A percentile compares a stretch with the other conserved stretches of the same genome.
These are phyloP conservation scores for Pachliopta kotzebuea DNA, from an alignment of 2,888 invertebrate species.

Conservation along the genomic window DNA sequence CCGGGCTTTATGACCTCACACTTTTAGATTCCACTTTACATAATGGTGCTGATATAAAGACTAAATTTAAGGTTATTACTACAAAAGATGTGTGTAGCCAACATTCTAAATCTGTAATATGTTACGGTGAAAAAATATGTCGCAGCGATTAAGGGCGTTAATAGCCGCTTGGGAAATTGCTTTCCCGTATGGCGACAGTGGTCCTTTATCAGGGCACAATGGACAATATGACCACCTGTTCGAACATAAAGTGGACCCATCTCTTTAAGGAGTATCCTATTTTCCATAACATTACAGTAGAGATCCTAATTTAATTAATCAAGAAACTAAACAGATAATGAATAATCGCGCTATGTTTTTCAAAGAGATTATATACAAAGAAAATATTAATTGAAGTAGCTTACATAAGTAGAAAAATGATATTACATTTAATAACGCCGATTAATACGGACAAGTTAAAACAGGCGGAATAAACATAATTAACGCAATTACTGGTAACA, in stretches of 20 bases:
- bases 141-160: conserved; percentile 33
- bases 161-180: conserved; percentile 33
- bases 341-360: no score
- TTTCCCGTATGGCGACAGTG: conserved; percentile 31
- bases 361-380: no score
- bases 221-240: conserved; percentile 34
- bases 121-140: conserved; percentile 32
- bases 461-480: conserved; percentile 1
- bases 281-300: no score
- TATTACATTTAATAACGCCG: no score
- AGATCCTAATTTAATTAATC: no score
- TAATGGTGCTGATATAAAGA: conserved; percentile 58
- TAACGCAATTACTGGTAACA: conserved; percentile 7
- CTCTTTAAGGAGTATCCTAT: background rate
- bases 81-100: conserved; percentile 41
- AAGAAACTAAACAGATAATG: no score
- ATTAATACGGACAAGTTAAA: background rate
- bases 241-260: conserved; percentile 30
- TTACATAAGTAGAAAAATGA: no score
- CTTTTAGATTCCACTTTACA: conserved; percentile 69
- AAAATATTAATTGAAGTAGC: no score
- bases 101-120: conserved; percentile 39
- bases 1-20: conserved; percentile 60
- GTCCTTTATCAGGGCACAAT: conserved; percentile 33
- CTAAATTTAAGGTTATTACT: conserved; percentile 45